Evolutionary conservation across 2,113 vertebrate genomes (phyloP).

Genomic region (Dendrocopos noguchii): DNA sequence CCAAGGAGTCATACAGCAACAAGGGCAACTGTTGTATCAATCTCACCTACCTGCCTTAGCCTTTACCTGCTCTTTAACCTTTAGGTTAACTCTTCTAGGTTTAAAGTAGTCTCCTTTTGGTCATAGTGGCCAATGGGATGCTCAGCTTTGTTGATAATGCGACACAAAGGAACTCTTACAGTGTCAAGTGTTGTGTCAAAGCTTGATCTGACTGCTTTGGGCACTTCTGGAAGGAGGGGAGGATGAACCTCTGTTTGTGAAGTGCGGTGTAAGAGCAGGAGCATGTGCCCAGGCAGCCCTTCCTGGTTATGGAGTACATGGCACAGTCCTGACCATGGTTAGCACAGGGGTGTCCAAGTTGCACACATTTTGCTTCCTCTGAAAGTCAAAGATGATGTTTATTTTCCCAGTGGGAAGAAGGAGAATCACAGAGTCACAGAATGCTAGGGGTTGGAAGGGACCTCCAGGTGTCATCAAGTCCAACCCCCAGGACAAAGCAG

Average conservation of each 20-base stretch:
- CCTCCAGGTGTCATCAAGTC: too few relatives aligned
- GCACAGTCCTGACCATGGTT: neutral
- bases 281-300: rapidly evolving
- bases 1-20: neutral
- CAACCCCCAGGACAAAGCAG: too few relatives aligned
- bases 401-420: neutral
- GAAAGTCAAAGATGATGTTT: neutral
- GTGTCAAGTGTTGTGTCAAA: neutral
- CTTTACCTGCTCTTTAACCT: neutral
- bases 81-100: neutral
- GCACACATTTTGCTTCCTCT: rapidly evolving
- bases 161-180: rapidly evolving
- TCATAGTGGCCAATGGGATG: neutral
- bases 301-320: neutral
- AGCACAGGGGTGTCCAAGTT: rapidly evolving
- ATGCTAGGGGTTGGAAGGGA: too few relatives aligned
- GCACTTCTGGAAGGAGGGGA: neutral
- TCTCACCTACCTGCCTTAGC: neutral
- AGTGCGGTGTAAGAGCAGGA: neutral
- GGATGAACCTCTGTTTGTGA: rapidly evolving
- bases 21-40: neutral
- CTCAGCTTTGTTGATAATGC: neutral
- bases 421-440: neutral
- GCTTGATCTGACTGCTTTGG: neutral
- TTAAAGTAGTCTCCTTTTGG: neutral